Percentiles rank a stretch among this genome's conserved stretches.
Conservation (phyloP, 1,140 invertebrate genomes). For the Bemisia tabaci region DNA sequence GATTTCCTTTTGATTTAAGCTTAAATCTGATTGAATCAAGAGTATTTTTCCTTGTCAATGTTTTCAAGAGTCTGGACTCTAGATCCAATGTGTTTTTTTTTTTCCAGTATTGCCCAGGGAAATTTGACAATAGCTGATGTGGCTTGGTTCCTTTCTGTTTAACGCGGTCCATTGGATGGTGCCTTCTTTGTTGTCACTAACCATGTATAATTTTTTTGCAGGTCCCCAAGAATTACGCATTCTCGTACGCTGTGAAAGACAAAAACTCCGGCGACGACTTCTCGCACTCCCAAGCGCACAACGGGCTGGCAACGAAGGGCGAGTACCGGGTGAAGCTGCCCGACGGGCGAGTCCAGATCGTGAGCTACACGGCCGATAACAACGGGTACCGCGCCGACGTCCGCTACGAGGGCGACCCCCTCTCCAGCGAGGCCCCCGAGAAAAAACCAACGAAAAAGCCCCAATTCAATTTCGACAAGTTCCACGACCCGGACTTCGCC, state of each 20-base stretch:
- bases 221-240: slow-evolving; percentile 36
- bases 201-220: too few relatives aligned
- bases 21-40: too few relatives aligned
- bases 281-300: slow-evolving; percentile 38
- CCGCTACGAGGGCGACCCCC: slow-evolving; percentile 32
- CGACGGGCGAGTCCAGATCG: slow-evolving; percentile 50
- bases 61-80: too few relatives aligned
- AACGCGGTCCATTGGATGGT: too few relatives aligned
- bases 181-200: too few relatives aligned
- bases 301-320: slow-evolving; percentile 42
- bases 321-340: slow-evolving; percentile 60
- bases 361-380: slow-evolving; percentile 40
- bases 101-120: too few relatives aligned
- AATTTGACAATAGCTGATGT: too few relatives aligned
- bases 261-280: slow-evolving; percentile 39
- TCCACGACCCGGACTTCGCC: not conserved
- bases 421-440: not conserved
- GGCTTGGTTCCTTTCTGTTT: too few relatives aligned
- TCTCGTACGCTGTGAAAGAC: slow-evolving; percentile 39
- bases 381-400: slow-evolving; percentile 40
- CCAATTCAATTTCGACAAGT: not conserved
- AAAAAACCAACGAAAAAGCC: not conserved
- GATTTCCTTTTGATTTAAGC: too few relatives aligned
- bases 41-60: too few relatives aligned
- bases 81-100: too few relatives aligned